Base-by-base conservation (phyloP, 2,797 vertebrate species). In the Rhynchotus rufescens region DNA sequence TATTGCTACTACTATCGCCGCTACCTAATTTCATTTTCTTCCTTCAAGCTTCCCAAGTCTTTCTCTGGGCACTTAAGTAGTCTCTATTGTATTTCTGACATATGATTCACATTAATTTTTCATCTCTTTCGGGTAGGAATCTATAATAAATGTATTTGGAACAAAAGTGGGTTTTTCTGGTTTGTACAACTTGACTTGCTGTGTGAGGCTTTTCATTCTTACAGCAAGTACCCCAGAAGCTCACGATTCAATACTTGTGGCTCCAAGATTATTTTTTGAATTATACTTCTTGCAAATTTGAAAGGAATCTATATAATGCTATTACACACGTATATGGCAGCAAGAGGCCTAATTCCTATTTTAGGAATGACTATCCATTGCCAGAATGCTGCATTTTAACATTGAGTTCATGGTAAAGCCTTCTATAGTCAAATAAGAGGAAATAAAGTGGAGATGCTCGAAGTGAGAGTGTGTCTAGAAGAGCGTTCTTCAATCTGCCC, bases 91-190 rank as follows among this genome's bases (percentile, higher is more conserved):
- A 34, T 57, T 85, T 62, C 38, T 38, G 40, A 59, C 7, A 23
- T 64, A 86, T 80, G n/a, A 73, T 16, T 87, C 78, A 76, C 0
- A 51, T 65, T 66, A 64, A 15, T 21, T 80, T 85, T 76, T 73
- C n/a, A 56, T 30, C 21, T 76, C 19, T 44, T 10, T 6, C 23
- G 34, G 60, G 51, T 36, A 66, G 77, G 51, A 62, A 60, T 59
- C 62, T 49, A 20, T 62, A 75, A 38, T 38, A 72, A 80, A 56
- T 59, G 9, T 21, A 36, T 60, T 72, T 56, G 36, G 34, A 81
- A 56, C 11, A 47, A 52, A 57, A 38, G n/a, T 42, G 10, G 25
- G 15, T 0, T 7, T 28, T 80, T 54, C 0, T 6, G 62, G n/a
- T 74, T 67, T 62, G 12, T 65, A 67, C 44, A 73, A 6, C 0